Conservation (phyloP, 1,140 invertebrate species). For the Papilio xuthus region DNA sequence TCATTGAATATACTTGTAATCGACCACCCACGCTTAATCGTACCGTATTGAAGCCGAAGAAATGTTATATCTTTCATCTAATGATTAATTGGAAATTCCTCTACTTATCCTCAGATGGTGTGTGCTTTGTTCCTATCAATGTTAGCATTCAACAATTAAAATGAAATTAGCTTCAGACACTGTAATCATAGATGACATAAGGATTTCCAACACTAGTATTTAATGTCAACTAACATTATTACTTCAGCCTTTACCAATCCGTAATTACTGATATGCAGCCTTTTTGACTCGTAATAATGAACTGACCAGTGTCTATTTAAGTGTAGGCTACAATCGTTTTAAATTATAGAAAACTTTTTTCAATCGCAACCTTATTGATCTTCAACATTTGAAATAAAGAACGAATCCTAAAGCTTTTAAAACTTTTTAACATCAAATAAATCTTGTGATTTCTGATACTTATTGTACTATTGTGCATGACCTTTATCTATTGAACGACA, state of each 20-base stretch:
- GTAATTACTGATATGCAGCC: neutral
- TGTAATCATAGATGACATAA: neutral
- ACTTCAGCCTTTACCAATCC: constrained; percentile 3
- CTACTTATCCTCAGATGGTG: neutral
- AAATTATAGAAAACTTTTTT: too few relatives aligned
- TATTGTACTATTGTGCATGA: too few relatives aligned
- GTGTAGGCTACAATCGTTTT: neutral
- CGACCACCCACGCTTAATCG: neutral
- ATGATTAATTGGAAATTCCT: neutral
- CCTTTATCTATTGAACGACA: too few relatives aligned
- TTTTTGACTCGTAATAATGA: neutral
- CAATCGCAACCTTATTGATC: too few relatives aligned
- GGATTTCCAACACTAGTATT: neutral
- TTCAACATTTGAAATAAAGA: too few relatives aligned
- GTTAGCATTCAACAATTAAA: neutral
- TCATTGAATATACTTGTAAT: neutral
- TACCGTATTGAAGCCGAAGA: neutral
- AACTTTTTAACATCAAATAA: too few relatives aligned
- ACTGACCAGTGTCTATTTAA: neutral
- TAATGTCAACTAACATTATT: neutral
- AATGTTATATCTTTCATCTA: neutral
- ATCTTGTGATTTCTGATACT: too few relatives aligned
- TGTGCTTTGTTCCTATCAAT: neutral
- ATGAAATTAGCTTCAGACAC: too few relatives aligned
- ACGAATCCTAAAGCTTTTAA: too few relatives aligned